Base-by-base conservation (phyloP, 2,113 vertebrate species). In the Paratilapia polleni region DNA sequence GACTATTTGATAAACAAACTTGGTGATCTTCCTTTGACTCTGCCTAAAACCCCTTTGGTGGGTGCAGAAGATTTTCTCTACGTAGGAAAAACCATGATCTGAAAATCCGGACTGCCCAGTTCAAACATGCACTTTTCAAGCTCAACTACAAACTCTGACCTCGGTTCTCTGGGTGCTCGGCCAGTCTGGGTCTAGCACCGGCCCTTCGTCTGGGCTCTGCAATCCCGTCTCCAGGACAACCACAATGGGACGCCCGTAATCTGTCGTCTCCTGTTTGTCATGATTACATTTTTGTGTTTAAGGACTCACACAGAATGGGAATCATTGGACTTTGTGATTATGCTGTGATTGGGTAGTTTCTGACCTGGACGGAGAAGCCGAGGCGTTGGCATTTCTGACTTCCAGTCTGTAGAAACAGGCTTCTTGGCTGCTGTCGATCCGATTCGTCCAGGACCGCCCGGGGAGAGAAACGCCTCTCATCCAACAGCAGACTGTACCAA, bases 321-420 rank as follows among this genome's bases (percentile, higher is more conserved):
- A 49, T 52, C 36, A 10, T 26, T 73, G 38, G 38, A 47, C 38
- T 11, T 17, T 41, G 4, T 52, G 41, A 52, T 4, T 17, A 26
- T 36, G 26, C 24, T 2, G 1, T 2, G 17, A 12, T 20, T 2
- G 15, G 56, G 57, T 12, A 28, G 34, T 12, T 68, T 61, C 88
- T 77, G 86, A 99, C 98, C 96, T 98, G 93, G 20, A 99, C 97
- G 0, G 97, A 97, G 94, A 99, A 99, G 75, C 60, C 92, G 2
- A 97, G 92, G 8, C 54, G 94, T 34, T 96, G 94, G 24, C 98
- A 99, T 52, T 76, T 91, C 59, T 95, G 88, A 36, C 74, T 85
- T 66, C 96, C 91, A 0, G 93, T 88, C 0, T 52, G 83, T 17
- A 98, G 90, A 7, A 43, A 26, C 83, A 95, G 82, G 1, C 8